Conservation (phyloP, 2,888 invertebrate species). For the Hofmannophila pseudospretella region DNA sequence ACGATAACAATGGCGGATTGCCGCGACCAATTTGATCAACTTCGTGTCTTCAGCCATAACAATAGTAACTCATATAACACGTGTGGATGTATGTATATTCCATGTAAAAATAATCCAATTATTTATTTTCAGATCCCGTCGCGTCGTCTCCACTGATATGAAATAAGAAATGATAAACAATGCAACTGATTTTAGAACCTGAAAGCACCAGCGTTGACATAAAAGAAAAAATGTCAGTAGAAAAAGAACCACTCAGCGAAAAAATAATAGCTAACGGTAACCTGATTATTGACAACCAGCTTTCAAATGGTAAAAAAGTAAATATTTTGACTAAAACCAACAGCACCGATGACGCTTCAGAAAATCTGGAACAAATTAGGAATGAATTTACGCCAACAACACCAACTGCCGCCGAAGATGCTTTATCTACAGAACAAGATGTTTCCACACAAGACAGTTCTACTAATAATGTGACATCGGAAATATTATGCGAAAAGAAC, state of each 20-base stretch:
- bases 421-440: background rate
- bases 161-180: conserved; percentile 52
- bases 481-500: background rate
- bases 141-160: conserved; percentile 21
- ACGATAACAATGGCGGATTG: too few species aligned
- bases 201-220: conserved; percentile 37
- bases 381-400: background rate
- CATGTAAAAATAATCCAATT: too few species aligned
- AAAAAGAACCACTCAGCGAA: conserved; percentile 32
- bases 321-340: conserved; percentile 25
- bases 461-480: background rate
- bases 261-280: conserved; percentile 26
- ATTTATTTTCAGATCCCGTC: conserved; percentile 42
- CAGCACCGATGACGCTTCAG: conserved; percentile 14
- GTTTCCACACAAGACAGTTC: background rate
- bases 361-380: background rate
- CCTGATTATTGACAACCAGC: conserved; percentile 22
- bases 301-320: conserved; percentile 29
- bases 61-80: too few species aligned
- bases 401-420: background rate
- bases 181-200: conserved; percentile 62
- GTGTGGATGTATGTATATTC: too few species aligned
- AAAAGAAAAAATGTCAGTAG: conserved; percentile 50
- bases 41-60: too few species aligned
- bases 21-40: too few species aligned